A percentile compares a stretch with the other conserved stretches of the same genome.
Conservation (phyloP, 2,888 invertebrate species). For the Agrochola litura region DNA sequence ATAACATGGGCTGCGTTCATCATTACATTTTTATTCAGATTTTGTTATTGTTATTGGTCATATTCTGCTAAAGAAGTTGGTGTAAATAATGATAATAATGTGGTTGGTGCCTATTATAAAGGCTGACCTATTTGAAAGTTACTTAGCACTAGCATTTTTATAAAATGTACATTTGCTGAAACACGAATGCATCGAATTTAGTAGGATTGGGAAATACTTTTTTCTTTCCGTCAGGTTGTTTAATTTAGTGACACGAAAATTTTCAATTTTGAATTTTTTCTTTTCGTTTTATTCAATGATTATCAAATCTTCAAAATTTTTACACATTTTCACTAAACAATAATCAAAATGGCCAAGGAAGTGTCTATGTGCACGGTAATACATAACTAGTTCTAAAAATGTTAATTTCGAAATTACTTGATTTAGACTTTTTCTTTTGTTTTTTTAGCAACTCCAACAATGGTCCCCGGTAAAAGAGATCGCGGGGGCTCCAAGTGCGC, state of each 20-base stretch:
- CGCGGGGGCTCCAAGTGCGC: constrained; percentile 91
- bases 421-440: background rate
- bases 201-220: background rate
- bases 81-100: background rate
- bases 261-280: constrained; percentile 61
- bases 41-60: background rate
- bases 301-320: constrained; percentile 53
- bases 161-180: background rate
- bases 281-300: constrained; percentile 47
- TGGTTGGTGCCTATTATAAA: background rate
- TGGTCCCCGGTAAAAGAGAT: constrained; percentile 93
- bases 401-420: background rate
- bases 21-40: too few species aligned
- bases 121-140: background rate
- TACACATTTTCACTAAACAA: constrained; percentile 53
- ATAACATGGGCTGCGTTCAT: constrained; percentile 20
- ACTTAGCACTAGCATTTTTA: background rate
- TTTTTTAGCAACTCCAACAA: constrained; percentile 94
- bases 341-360: constrained; percentile 86
- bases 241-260: constrained; percentile 36
- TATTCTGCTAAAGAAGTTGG: background rate
- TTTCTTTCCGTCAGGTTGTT: constrained; percentile 49
- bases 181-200: constrained; percentile 23
- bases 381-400: background rate
- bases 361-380: constrained; percentile 87